A percentile compares a stretch with the other conserved stretches of the same genome.
phyloP scores from a whole-genome alignment of 2,888 invertebrate genomes.

The Ectobius pallidus region DNA sequence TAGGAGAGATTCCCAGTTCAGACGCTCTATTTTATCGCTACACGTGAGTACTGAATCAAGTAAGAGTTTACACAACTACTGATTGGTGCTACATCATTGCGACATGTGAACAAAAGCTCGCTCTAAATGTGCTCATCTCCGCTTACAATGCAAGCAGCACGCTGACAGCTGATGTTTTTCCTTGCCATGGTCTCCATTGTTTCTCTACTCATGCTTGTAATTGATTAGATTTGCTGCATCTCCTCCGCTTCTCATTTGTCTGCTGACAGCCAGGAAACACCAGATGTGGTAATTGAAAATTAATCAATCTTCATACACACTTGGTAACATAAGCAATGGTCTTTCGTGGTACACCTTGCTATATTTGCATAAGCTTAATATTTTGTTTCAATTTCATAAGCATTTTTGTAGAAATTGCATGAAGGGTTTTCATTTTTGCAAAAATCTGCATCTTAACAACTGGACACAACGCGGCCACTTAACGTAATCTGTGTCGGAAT shows the following conservation, averaged over 20 bases:
- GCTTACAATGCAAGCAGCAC: not conserved
- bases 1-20: too few relatives aligned
- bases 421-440: too few relatives aligned
- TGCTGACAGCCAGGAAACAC: slow-evolving; percentile 3
- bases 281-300: slow-evolving; percentile 10
- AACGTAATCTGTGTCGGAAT: too few relatives aligned
- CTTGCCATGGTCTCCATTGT: not conserved
- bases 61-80: too few relatives aligned
- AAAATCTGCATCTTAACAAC: too few relatives aligned
- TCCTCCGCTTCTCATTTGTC: not conserved
- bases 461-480: too few relatives aligned
- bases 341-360: too few relatives aligned
- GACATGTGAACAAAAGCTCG: slow-evolving; percentile 12
- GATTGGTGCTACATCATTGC: slow-evolving; percentile 15
- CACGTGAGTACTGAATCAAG: too few relatives aligned
- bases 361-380: too few relatives aligned
- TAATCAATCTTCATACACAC: slow-evolving; percentile 8
- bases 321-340: not conserved
- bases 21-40: too few relatives aligned
- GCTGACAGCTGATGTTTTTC: slow-evolving; percentile 14
- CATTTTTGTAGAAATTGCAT: too few relatives aligned
- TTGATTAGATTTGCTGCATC: slow-evolving; percentile 3
- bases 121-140: slow-evolving; percentile 6
- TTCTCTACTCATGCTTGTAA: not conserved
- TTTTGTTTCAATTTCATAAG: too few relatives aligned